These are phyloP conservation scores for Glandiceps talaboti DNA, from an alignment of 53 echinoderm and acorn worm species.

Conservation along the genomic window DNA sequence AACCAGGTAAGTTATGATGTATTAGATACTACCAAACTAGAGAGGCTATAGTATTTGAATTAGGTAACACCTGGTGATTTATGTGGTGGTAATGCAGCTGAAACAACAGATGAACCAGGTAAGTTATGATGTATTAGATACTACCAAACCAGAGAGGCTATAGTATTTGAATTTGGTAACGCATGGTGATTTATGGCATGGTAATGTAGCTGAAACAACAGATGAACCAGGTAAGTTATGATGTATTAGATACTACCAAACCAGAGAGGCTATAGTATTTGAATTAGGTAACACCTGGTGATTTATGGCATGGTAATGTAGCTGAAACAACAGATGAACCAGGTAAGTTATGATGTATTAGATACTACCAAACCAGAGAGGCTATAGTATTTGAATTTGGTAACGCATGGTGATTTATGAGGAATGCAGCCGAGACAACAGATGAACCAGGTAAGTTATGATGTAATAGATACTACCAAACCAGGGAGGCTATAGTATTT, in stretches of 20 bases:
- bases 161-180: too few relatives aligned
- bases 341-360: slow-evolving; percentile 51
- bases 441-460: slow-evolving; percentile 54
- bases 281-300: slow-evolving; percentile 91
- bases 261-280: too few relatives aligned
- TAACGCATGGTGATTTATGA: slow-evolving; percentile 95
- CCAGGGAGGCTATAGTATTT: too few relatives aligned
- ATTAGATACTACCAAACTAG: too few relatives aligned
- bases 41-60: too few relatives aligned
- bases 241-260: too few relatives aligned
- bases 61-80: slow-evolving; percentile 91
- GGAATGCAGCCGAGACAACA: slow-evolving; percentile 56
- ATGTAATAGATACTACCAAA: neutral
- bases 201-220: slow-evolving; percentile 55
- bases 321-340: slow-evolving; percentile 48
- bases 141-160: too few relatives aligned
- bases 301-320: slow-evolving; percentile 84
- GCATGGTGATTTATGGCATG: slow-evolving; percentile 94
- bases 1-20: slow-evolving; percentile 57
- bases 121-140: too few relatives aligned
- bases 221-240: slow-evolving; percentile 54
- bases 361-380: too few relatives aligned
- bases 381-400: too few relatives aligned
- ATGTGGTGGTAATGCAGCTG: slow-evolving; percentile 79
- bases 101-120: slow-evolving; percentile 58